phyloP scores from a whole-genome alignment of 2,113 vertebrate species.

The Myotis lucifugus region DNA sequence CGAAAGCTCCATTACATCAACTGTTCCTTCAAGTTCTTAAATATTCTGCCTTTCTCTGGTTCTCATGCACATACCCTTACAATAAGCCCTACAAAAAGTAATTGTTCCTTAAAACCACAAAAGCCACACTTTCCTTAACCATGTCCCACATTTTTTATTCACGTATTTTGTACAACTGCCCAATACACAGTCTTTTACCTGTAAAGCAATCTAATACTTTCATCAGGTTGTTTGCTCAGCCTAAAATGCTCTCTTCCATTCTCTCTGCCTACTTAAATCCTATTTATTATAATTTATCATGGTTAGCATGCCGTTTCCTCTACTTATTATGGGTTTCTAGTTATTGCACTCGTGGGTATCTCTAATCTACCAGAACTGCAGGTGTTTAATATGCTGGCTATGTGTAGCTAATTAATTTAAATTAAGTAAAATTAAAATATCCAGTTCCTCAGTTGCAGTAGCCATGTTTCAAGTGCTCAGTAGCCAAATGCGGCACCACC shows the following conservation, averaged over 20 bases:
- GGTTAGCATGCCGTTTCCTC: not conserved
- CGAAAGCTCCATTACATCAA: not conserved
- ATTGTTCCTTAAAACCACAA: not conserved
- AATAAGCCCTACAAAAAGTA: not conserved
- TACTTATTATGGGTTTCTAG: not conserved
- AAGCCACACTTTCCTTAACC: constrained; percentile 1
- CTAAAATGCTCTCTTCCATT: not conserved
- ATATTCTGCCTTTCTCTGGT: not conserved
- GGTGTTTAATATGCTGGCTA: not conserved
- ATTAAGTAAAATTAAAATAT: constrained; percentile 16
- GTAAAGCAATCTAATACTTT: not conserved
- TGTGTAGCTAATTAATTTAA: not conserved
- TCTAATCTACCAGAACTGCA: not conserved
- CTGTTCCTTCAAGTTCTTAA: not conserved
- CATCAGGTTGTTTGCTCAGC: not conserved
- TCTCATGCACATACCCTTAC: not conserved
- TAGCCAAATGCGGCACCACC: not conserved
- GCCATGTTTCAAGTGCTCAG: not conserved
- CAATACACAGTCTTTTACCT: not conserved
- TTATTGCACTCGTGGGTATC: not conserved
- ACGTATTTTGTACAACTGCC: not conserved
- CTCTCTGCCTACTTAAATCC: constrained; percentile 6
- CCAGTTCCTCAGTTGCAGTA: not conserved
- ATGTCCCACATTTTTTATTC: constrained; percentile 25
- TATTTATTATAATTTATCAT: not conserved